Conservation (phyloP, 1,140 invertebrate genomes). For the Planococcus citri region DNA sequence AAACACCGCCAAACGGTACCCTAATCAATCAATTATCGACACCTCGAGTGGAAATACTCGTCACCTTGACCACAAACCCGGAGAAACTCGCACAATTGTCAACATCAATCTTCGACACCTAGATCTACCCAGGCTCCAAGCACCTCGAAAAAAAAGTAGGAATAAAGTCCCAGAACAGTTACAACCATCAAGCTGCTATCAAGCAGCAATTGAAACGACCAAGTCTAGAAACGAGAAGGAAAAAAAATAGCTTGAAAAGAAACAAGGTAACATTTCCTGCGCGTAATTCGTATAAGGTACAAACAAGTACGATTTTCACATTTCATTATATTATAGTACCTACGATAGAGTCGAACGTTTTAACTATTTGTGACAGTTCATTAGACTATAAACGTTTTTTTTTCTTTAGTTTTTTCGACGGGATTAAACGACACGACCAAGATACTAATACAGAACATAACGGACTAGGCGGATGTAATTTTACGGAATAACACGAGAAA, state of each 20-base stretch:
- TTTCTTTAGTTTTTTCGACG: too few species aligned
- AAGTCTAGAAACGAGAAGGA: too few species aligned
- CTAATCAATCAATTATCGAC: too few species aligned
- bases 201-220: too few species aligned
- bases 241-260: too few species aligned
- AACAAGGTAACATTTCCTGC: not conserved
- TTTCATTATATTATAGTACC: not conserved
- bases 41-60: too few species aligned
- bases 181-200: not conserved
- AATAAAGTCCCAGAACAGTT: not conserved
- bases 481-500: constrained; percentile 18
- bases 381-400: constrained; percentile 8
- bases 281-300: not conserved
- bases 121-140: too few species aligned
- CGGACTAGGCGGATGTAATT: constrained; percentile 9
- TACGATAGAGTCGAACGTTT: not conserved
- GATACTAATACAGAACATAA: not conserved
- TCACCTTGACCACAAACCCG: too few species aligned
- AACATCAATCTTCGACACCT: too few species aligned
- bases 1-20: too few species aligned
- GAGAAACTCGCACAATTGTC: too few species aligned
- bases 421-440: not conserved
- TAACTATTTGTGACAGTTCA: constrained; percentile 9
- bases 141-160: too few species aligned
- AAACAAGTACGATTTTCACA: not conserved